phyloP scores from a whole-genome alignment of 2,888 invertebrate species.

The Cylindroiulus punctatus region DNA sequence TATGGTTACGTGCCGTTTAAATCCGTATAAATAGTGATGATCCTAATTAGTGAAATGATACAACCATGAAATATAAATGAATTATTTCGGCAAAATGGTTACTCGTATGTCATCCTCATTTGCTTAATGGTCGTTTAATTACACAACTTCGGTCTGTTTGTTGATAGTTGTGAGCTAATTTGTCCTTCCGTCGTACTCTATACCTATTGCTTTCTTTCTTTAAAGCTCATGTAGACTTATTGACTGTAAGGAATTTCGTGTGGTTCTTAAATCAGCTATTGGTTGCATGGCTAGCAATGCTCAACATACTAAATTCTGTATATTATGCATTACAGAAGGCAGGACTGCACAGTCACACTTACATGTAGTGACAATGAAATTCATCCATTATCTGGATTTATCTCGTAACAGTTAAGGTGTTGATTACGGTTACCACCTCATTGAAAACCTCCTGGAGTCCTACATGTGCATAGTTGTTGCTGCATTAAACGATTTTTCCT shows the following conservation, averaged over 20 bases:
- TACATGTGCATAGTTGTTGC: background rate
- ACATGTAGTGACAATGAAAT: background rate
- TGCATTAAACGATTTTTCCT: background rate
- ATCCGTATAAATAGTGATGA: background rate
- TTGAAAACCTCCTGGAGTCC: background rate
- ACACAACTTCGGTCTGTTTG: background rate
- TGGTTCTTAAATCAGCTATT: no score
- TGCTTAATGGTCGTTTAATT: background rate
- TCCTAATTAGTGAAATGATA: background rate
- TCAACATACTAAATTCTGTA: no score
- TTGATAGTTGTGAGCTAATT: background rate
- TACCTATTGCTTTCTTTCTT: no score
- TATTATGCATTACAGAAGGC: no score
- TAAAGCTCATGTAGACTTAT: no score
- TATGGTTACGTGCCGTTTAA: background rate
- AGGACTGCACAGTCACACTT: background rate
- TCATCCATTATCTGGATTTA: background rate
- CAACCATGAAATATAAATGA: background rate
- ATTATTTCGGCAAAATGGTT: background rate
- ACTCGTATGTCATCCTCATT: background rate
- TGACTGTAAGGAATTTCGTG: no score
- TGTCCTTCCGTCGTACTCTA: background rate
- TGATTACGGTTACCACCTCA: background rate
- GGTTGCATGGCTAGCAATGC: no score
- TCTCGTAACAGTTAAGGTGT: background rate